These are phyloP conservation scores for Ascidia mentula DNA, from an alignment of 23 tunicate species.

Conservation along the genomic window DNA sequence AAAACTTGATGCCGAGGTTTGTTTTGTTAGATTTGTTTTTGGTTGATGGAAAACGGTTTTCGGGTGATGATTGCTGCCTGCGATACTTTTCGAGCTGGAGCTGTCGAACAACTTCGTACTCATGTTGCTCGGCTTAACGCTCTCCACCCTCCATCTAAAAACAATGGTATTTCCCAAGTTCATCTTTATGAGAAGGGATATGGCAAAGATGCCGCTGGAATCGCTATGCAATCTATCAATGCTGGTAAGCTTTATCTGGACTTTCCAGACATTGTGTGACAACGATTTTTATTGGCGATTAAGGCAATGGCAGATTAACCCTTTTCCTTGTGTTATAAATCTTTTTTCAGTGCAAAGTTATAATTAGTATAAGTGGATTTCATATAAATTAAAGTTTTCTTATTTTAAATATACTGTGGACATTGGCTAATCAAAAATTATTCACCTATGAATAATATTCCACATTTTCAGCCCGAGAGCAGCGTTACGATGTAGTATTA, in stretches of 20 bases:
- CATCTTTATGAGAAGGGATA: slow-evolving; percentile 91
- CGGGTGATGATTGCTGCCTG: slow-evolving; percentile 99
- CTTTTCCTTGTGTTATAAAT: no score
- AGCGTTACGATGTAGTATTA: slow-evolving; percentile 86
- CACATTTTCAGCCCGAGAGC: slow-evolving; percentile 75
- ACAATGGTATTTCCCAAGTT: slow-evolving; percentile 45
- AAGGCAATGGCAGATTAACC: not conserved
- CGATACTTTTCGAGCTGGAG: slow-evolving; percentile 99
- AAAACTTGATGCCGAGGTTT: no score
- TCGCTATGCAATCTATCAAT: slow-evolving; percentile 95
- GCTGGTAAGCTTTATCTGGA: no score
- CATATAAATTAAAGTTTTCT: no score
- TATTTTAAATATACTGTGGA: no score
- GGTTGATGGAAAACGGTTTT: slow-evolving; percentile 98
- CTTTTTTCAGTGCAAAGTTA: no score
- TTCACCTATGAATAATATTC: no score
- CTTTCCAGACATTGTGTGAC: no score
- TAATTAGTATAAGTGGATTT: no score
- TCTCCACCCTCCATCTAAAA: slow-evolving; percentile 73
- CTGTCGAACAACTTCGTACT: slow-evolving; percentile 98
- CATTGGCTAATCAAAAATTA: no score
- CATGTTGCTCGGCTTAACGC: slow-evolving; percentile 88
- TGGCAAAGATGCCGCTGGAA: slow-evolving; percentile 98
- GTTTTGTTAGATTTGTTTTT: slow-evolving; percentile 98
- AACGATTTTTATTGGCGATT: not conserved